Evolutionary conservation across 2,797 vertebrate genomes (phyloP).

Genomic region (Bufotes viridis): DNA sequence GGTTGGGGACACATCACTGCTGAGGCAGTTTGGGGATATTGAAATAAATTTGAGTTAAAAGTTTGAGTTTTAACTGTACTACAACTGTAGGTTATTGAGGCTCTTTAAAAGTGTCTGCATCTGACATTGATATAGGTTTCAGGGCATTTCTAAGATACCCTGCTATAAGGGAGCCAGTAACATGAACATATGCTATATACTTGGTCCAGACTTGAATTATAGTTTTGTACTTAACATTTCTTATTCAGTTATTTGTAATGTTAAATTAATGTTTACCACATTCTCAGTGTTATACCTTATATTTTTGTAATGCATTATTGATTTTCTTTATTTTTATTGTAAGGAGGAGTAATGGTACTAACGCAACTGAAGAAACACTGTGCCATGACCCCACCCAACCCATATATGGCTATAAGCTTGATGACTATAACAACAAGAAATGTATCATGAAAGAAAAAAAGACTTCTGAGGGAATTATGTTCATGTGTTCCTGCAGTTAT

Average conservation of each 20-base stretch:
- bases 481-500: slow-evolving; percentile 85
- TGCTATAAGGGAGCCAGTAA: neutral
- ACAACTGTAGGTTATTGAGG: too few species aligned
- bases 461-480: slow-evolving; percentile 73
- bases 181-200: neutral
- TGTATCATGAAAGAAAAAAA: slow-evolving; percentile 90
- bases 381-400: slow-evolving; percentile 81
- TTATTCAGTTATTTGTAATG: neutral
- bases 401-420: slow-evolving; percentile 81
- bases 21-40: too few species aligned
- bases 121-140: too few species aligned
- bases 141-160: neutral
- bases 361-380: slow-evolving; percentile 84
- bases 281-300: neutral
- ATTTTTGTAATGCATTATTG: neutral
- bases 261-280: neutral
- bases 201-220: neutral
- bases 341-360: slow-evolving; percentile 86
- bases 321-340: neutral
- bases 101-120: neutral
- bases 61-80: too few species aligned
- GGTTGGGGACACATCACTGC: too few species aligned
- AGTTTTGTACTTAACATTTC: too few species aligned
- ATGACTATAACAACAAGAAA: slow-evolving; percentile 78
- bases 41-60: too few species aligned